Conservation (phyloP, 2,797 vertebrate species). For the Rhynchotus rufescens region DNA sequence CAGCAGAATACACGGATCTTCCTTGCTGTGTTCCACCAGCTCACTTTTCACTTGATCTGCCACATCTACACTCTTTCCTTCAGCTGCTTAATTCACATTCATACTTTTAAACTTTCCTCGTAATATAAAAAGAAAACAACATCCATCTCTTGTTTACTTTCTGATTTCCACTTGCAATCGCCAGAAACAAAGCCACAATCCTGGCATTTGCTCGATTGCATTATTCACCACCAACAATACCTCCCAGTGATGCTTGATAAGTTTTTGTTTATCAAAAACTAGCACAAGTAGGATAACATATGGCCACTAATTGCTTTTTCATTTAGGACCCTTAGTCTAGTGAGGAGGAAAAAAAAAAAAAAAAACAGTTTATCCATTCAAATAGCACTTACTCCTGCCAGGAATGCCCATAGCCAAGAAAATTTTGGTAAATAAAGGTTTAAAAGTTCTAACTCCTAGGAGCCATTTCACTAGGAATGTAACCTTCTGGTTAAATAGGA, state of each 20-base stretch:
- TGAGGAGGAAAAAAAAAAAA: background rate
- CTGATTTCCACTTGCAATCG: constrained; percentile 40
- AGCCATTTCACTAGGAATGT: constrained; percentile 46
- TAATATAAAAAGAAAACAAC: too few relatives aligned
- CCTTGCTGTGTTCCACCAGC: background rate
- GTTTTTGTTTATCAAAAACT: constrained; percentile 27
- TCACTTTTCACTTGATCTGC: background rate
- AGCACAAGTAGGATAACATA: constrained; percentile 55
- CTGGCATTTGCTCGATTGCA: background rate
- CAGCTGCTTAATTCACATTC: background rate
- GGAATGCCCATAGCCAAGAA: constrained; percentile 8
- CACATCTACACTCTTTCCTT: background rate
- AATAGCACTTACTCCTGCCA: constrained; percentile 2
- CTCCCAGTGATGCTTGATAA: constrained; percentile 28
- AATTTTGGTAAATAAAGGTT: constrained; percentile 7
- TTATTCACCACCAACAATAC: constrained; percentile 20
- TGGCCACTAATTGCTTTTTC: constrained; percentile 33
- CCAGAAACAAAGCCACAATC: constrained; percentile 28
- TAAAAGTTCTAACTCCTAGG: constrained; percentile 15
- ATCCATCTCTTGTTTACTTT: constrained; percentile 25
- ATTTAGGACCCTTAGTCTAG: background rate
- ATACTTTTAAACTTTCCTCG: background rate
- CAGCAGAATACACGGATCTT: background rate
- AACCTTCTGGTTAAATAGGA: constrained; percentile 41
- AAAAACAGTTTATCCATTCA: background rate